These are phyloP conservation scores for Lepidurus arcticus DNA, from an alignment of 1,140 invertebrate genomes.

Conservation along the genomic window DNA sequence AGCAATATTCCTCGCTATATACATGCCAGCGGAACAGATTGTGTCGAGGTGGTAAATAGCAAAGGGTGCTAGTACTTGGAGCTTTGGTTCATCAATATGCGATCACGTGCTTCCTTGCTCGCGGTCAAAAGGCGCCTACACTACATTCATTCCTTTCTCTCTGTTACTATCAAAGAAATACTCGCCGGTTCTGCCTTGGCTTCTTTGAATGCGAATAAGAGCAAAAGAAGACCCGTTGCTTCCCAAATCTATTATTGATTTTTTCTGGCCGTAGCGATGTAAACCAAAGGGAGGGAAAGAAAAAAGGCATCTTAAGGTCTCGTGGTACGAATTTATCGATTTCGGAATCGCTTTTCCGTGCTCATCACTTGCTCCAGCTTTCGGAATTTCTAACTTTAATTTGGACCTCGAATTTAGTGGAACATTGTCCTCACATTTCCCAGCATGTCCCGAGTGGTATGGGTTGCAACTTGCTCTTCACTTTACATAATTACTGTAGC, in stretches of 20 bases:
- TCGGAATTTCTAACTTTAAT: too few species aligned
- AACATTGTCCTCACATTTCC: too few species aligned
- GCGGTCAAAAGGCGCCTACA: conserved; percentile 1
- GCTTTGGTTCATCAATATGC: not conserved
- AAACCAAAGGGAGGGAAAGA: not conserved
- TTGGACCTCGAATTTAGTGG: too few species aligned
- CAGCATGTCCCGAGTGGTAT: too few species aligned
- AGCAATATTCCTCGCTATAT: conserved; percentile 1
- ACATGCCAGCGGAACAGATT: not conserved
- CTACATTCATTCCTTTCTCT: conserved; percentile 8
- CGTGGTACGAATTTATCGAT: not conserved
- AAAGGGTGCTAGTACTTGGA: not conserved
- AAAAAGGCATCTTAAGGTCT: not conserved
- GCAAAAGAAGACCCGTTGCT: conserved; percentile 8
- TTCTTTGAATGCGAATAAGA: not conserved
- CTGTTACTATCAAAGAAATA: not conserved
- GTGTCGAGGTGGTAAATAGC: not conserved
- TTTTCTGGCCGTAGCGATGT: not conserved
- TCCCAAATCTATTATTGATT: conserved; percentile 11
- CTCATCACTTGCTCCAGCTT: too few species aligned
- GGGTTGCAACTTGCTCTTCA: too few species aligned
- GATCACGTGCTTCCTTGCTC: conserved; percentile 8
- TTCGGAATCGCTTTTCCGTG: too few species aligned
- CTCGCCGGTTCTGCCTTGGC: not conserved
- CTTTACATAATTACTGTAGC: too few species aligned